Conservation (phyloP, 2,888 invertebrate genomes). For the Chorisops tibialis region DNA sequence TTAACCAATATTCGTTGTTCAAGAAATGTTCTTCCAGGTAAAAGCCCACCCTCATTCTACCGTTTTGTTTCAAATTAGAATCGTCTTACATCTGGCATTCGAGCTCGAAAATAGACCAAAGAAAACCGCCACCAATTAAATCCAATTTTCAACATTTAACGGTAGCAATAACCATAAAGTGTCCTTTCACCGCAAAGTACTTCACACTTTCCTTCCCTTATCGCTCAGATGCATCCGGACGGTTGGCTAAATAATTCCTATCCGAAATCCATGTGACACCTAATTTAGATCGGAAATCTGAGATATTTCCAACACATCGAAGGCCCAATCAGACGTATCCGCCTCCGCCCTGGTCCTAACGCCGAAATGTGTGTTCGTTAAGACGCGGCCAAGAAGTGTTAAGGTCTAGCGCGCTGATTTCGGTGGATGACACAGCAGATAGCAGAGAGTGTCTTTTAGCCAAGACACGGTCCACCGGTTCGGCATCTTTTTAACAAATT, state of each 20-base stretch:
- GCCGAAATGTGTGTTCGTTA: no score
- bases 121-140: constrained; percentile 11
- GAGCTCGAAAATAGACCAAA: no score
- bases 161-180: constrained; percentile 10
- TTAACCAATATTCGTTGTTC: no score
- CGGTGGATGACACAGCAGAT: constrained; percentile 12
- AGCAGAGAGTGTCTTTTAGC: not conserved
- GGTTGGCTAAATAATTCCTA: constrained; percentile 14
- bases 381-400: no score
- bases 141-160: constrained; percentile 21
- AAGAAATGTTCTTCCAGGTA: no score
- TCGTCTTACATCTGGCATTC: no score
- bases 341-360: not conserved
- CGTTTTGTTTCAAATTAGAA: no score
- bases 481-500: constrained; percentile 15
- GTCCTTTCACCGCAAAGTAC: constrained; percentile 18
- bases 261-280: constrained; percentile 15
- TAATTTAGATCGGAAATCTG: constrained; percentile 17
- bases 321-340: not conserved
- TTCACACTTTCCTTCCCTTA: constrained; percentile 12
- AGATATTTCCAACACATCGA: not conserved
- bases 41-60: no score
- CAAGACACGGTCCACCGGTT: constrained; percentile 18
- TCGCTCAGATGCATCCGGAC: constrained; percentile 14
- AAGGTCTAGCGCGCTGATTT: no score